phyloP scores from a whole-genome alignment of 1,140 invertebrate genomes.

The Bicyclus anynana region DNA sequence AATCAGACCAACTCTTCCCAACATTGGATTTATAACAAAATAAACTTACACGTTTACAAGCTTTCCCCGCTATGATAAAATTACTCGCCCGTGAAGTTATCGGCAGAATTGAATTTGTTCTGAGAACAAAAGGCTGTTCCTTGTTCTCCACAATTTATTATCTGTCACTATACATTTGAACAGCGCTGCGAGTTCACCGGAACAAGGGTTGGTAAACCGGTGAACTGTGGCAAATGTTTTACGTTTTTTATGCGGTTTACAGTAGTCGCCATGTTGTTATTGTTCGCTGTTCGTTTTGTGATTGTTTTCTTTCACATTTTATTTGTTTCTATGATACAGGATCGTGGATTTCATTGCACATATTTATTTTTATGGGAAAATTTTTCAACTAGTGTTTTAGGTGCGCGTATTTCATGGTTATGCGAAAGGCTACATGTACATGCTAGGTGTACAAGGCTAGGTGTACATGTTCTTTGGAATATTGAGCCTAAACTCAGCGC shows the following conservation, averaged over 20 bases:
- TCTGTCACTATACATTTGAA: constrained; percentile 14
- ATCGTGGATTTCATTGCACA: no score
- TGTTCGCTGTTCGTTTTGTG: neutral
- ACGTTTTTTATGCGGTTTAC: neutral
- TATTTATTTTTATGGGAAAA: no score
- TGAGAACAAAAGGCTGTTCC: constrained; percentile 12
- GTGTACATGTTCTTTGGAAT: no score
- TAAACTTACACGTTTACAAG: neutral
- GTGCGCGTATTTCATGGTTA: no score
- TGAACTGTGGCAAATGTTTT: neutral
- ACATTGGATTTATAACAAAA: neutral
- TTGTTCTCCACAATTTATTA: constrained; percentile 13
- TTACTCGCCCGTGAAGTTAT: constrained; percentile 14
- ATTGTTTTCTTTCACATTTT: no score
- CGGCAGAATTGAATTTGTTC: constrained; percentile 19
- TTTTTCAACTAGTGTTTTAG: no score
- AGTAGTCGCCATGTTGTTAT: constrained; percentile 1
- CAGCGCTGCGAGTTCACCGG: neutral
- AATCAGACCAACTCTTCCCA: neutral
- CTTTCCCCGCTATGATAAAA: constrained; percentile 9
- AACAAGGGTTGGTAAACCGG: neutral
- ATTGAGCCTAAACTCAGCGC: no score
- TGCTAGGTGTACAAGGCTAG: no score
- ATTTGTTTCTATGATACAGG: no score
- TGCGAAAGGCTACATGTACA: no score